Base-by-base conservation (phyloP, 1,140 invertebrate species). In the Hirudo medicinalis region DNA sequence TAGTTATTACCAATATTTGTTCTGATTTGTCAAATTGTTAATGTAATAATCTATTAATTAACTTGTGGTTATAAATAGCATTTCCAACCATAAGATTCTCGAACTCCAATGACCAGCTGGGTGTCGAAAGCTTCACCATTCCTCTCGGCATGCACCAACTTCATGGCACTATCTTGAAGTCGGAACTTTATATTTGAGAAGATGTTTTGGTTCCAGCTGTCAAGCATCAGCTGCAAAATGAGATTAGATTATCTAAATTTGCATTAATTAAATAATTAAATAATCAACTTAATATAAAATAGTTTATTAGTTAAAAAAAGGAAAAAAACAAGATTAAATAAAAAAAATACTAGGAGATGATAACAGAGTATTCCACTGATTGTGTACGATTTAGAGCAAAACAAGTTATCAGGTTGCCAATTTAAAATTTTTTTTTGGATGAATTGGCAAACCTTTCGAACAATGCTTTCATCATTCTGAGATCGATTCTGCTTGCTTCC, bases 101-200 rank as follows among this genome's bases (percentile, higher is more conserved):
- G 84, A 49, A 96, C 92, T 66, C 94, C 95, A 79, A 97, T 96
- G 71, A 99, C 94, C 72, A 98, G 85, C 78, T 95, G 92, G 19
- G 94, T 93, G 84, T 97, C 94, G 83, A 97, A 97, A 40, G 92
- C 91, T 84, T 97, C 93, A 17, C 94, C 94, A 84, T 96, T 95
- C 75, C 95, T 85, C 82, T 99, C 95, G 11, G 91, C 89, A 81
- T 94, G 89, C 17, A 98, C 91, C 74, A 99, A 85, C 83, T 94
- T 94, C 93, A 98, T 97, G 13, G 94, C 95, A 76, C 92, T 94
- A 81, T 93, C 90, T 82, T 97, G 93, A 49, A 99, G 84, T 74
- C 90, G 86, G 78, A 93, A 88, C 82, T 97, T 84, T 74, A 97
- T 96, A 80, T 95, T 90, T 78, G 87, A 87, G 83, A 99, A 99